Evolutionary conservation across 2,888 invertebrate genomes (phyloP), one percentile per base, ranked within the genome.

Genomic region (Tortricodes alternella): DNA sequence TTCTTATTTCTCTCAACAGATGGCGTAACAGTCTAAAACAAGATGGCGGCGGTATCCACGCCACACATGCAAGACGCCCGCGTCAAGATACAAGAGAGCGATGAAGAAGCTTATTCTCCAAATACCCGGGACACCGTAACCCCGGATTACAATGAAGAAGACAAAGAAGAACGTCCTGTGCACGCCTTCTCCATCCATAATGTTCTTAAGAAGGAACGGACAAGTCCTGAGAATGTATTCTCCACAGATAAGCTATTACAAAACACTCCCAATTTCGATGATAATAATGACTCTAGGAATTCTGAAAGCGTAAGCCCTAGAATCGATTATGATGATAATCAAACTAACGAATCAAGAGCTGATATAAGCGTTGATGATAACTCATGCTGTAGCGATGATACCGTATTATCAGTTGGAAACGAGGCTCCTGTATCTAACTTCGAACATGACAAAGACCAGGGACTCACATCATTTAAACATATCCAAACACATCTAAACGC

Each of bases 381-480:
- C 61, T 95, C 94, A 58, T 94, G 94, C 63, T 93, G 94, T 65
- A 94, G 94, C 67, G 95, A 95, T 68, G 96, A 95, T 71, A 96
- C 96, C 37, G 96, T 96, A 2, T 75, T 96, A 24, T 96, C 96
- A 65, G 96, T 96, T 62, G 96, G 96, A 4, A 95, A 96, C 73
- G 96, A 96, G 68, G 93, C 93, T 1, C 92, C 93, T 16, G 85
- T 92, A 5, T 89, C 91, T 1, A 76, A 68, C 29, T 85, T 74
- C 21, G 74, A 74, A 15, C 46, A 63, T 9, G 79, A 80, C 2
- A 80, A 83, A 32, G 81, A 73, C 58, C 88, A 82, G 62, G 83
- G 83, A 0, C 70, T 92, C n/a, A 87, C 93, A 0, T 92, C 92
- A 0, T 93, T 93, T 62, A 93, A 93, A 69, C 94, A 94, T 60